Evolutionary conservation across 2,113 vertebrate genomes (phyloP).

Genomic region (Tenebrosternarchus preto): DNA sequence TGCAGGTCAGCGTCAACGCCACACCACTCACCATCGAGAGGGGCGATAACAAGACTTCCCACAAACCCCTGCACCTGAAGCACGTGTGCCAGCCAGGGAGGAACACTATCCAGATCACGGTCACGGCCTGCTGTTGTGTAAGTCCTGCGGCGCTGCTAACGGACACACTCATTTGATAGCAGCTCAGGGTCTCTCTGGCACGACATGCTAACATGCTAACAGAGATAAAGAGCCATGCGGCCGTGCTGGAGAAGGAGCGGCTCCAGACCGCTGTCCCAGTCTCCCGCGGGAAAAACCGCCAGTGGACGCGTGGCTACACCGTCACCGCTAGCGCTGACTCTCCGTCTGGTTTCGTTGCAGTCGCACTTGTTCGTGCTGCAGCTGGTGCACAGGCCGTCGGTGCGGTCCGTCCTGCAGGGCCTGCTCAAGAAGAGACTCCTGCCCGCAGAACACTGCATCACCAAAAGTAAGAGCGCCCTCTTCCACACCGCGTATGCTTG

Average conservation of each 20-base stretch:
- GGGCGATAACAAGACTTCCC: constrained; percentile 98
- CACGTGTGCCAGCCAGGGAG: constrained; percentile 97
- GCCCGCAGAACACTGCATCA: constrained; percentile 98
- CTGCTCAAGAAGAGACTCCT: constrained; percentile 97
- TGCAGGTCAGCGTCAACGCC: constrained; percentile 99
- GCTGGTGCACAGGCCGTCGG: constrained; percentile 95
- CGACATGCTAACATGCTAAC: constrained; percentile 21
- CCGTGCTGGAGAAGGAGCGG: too few species aligned
- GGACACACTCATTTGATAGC: constrained; percentile 17
- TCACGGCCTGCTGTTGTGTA: constrained; percentile 98
- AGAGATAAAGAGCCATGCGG: constrained; percentile 23
- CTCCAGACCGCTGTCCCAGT: constrained; percentile 23
- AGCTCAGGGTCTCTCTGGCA: neutral
- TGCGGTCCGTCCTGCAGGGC: constrained; percentile 96
- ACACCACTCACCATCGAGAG: constrained; percentile 98
- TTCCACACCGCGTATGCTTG: neutral
- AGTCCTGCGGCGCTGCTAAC: constrained; percentile 69
- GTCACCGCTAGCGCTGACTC: too few species aligned
- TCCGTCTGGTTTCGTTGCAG: constrained; percentile 70
- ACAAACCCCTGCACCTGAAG: constrained; percentile 98
- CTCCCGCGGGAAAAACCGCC: constrained; percentile 24
- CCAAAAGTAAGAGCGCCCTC: constrained; percentile 84
- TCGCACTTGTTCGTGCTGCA: constrained; percentile 99
- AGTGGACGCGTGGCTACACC: constrained; percentile 28
- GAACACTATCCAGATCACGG: constrained; percentile 99